Conservation (phyloP, 2,113 vertebrate species). For the Echinops telfairi region DNA sequence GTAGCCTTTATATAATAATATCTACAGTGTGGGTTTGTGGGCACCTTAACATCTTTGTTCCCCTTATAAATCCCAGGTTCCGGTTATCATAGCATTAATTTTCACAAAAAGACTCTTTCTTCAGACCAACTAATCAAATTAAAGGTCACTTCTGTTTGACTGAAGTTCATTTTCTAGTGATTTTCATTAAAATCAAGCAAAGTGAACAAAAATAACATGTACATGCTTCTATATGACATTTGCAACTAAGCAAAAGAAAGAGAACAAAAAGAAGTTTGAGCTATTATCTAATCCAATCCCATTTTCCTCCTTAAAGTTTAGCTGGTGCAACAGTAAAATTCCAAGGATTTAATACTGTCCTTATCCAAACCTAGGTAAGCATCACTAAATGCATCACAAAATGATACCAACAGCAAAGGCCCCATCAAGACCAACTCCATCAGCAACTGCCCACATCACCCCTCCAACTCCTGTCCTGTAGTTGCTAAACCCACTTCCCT, state of each 20-base stretch:
- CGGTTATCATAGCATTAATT: neutral
- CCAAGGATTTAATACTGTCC: neutral
- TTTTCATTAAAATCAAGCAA: conserved; percentile 50
- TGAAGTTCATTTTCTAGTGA: neutral
- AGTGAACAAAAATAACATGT: neutral
- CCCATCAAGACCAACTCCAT: neutral
- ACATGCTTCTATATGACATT: neutral
- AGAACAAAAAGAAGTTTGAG: conserved; percentile 13
- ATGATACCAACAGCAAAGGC: neutral
- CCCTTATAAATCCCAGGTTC: conserved; percentile 51
- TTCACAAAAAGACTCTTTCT: neutral
- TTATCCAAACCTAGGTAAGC: neutral
- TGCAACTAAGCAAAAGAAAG: neutral
- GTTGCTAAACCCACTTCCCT: neutral
- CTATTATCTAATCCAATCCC: neutral
- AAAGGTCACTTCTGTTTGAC: neutral
- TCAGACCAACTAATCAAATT: neutral
- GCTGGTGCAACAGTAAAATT: neutral
- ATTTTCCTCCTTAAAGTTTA: conserved; percentile 10
- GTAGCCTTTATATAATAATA: conserved; percentile 9
- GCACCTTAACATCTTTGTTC: conserved; percentile 34
- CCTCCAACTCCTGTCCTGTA: neutral
- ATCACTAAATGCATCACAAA: neutral
- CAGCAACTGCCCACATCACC: neutral
- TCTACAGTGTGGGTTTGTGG: neutral